phyloP scores from a whole-genome alignment of 2,113 vertebrate genomes.

The Varanus salvator region DNA sequence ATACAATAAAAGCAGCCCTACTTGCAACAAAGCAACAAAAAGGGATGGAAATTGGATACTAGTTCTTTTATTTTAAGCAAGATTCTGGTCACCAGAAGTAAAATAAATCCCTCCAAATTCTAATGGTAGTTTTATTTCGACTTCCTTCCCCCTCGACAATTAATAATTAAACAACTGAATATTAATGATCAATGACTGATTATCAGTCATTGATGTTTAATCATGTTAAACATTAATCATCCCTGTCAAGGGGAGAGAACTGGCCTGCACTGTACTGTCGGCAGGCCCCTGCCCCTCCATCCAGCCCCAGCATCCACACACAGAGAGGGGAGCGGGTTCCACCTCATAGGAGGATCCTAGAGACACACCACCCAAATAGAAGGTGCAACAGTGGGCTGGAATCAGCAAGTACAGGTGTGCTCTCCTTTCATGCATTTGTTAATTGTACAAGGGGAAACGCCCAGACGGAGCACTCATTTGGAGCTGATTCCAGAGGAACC shows the following conservation, averaged over 20 bases:
- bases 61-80: not conserved
- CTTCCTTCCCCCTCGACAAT: not conserved
- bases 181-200: too few relatives aligned
- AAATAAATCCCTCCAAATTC: not conserved
- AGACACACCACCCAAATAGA: not conserved
- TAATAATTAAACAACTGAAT: not conserved
- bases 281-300: too few relatives aligned
- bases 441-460: too few relatives aligned
- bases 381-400: not conserved
- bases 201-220: too few relatives aligned
- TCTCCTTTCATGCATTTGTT: not conserved
- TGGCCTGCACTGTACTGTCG: too few relatives aligned
- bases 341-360: not conserved
- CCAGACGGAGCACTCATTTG: not conserved
- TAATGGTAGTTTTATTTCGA: not conserved
- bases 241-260: too few relatives aligned
- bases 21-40: conserved; percentile 32
- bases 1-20: conserved; percentile 29
- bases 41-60: not conserved
- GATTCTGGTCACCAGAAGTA: not conserved
- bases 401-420: not conserved
- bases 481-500: not conserved
- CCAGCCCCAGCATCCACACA: too few relatives aligned
- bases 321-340: not conserved
- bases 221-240: too few relatives aligned